Evolutionary conservation across 2,888 invertebrate genomes (phyloP), one percentile per base, ranked within the genome.

Genomic region (Cephus sareptanus): DNA sequence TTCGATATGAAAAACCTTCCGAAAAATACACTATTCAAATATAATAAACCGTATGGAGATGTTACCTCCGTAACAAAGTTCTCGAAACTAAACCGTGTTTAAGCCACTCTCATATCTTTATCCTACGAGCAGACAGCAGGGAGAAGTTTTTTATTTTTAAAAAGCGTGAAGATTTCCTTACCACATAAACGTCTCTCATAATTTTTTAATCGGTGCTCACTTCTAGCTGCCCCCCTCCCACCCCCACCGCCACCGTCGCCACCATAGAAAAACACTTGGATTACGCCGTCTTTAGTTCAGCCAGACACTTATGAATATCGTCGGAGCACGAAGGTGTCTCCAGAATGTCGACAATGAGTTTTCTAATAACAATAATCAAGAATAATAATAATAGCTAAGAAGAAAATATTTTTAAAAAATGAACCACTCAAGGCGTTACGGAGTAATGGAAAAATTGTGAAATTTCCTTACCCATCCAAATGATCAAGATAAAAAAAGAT

Each of bases 111-210:
- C 78, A 83, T 56, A 56, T 77, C 86, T 88, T 87, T 89, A 88
- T 87, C 85, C 56, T 75, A 74, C 77, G 75, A 56, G 15, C 23
- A 6, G 23, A 23, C 56, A 3, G 56, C 9, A 68, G 73, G 31
- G 23, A 74, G 35, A 75, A 83, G 78, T 84, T 86, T 56, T 40
- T 40, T 40, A 23, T 56, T 56, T 56, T 84, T 89, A 88, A 89
- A 89, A 89, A 89, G 89, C 89, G 89, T 89, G 89, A 89, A 84
- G 76, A 78, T 73, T 75, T 70, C 75, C 75, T 34, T 71, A 23
- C 74, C 34, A 34, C 74, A 56, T 75, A 76, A 77, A 83, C 81
- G 80, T 83, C 34, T 82, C 79, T 33, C 73, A 69, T 76, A 35
- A 74, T 80, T 79, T 78, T 76, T 84, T 85, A 86, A 87, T 87